These are phyloP conservation scores for Salvelinus sp. DNA, from an alignment of 2,113 vertebrate genomes.

Conservation along the genomic window DNA sequence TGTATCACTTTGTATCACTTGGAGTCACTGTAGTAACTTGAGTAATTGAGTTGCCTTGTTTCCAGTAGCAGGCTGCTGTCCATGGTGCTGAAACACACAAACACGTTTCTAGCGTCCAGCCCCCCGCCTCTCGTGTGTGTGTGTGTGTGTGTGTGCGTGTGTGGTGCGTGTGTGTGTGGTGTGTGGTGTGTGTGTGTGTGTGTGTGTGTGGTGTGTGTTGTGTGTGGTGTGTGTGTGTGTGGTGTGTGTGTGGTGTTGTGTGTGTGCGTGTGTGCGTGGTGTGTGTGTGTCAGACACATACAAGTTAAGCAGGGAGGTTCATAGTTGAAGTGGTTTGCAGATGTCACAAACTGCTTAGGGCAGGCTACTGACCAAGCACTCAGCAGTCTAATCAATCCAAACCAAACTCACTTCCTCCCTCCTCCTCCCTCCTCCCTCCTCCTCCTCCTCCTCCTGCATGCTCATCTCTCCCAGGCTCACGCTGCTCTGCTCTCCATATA, in stretches of 20 bases:
- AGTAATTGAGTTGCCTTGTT: not conserved
- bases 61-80: not conserved
- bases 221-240: conserved; percentile 6
- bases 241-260: conserved; percentile 17
- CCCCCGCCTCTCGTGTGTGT: no score
- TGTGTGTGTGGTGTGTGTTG: conserved; percentile 4
- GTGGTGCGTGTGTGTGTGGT: conserved; percentile 2
- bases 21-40: not conserved
- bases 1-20: not conserved
- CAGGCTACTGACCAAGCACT: no score
- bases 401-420: no score
- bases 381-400: no score
- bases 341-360: no score
- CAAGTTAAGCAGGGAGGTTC: no score
- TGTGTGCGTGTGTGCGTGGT: not conserved
- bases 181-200: conserved; percentile 5
- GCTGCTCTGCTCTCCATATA: no score
- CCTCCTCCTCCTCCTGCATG: no score
- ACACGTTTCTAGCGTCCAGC: not conserved
- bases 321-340: no score
- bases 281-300: no score
- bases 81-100: not conserved
- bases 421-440: no score
- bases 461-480: no score
- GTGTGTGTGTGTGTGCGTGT: conserved; percentile 5